phyloP scores from a whole-genome alignment of 2,888 invertebrate genomes.

The Plemyria rubiginata region DNA sequence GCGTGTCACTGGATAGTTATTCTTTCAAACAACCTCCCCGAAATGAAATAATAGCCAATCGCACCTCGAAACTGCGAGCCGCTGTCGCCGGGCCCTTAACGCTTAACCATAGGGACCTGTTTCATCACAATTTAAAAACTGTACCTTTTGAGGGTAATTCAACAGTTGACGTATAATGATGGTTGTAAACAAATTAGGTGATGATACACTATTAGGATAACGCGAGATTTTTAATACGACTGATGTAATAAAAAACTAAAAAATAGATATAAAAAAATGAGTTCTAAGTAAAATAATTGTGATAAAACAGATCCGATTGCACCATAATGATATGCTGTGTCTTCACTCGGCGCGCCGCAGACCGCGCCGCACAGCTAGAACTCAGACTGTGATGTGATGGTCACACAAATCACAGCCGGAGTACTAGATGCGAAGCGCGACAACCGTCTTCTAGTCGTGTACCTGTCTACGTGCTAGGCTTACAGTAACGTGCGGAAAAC shows the following conservation, averaged over 20 bases:
- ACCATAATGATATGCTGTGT: conserved; percentile 38
- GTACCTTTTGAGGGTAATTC: too few species aligned
- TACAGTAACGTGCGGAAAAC: conserved; percentile 19
- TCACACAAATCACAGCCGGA: conserved; percentile 93
- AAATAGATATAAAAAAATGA: too few species aligned
- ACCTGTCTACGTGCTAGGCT: conserved; percentile 28
- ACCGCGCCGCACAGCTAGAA: conserved; percentile 91
- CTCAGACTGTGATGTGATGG: conserved; percentile 97
- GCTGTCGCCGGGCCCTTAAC: too few species aligned
- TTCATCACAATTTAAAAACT: conserved; percentile 21
- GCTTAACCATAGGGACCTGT: conserved; percentile 58
- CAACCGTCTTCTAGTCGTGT: conserved; percentile 34
- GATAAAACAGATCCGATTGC: conserved; percentile 28
- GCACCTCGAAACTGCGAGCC: too few species aligned
- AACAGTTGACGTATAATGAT: too few species aligned
- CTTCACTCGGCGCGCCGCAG: conserved; percentile 38
- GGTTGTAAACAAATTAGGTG: too few species aligned
- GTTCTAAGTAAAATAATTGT: background rate
- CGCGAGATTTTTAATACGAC: too few species aligned
- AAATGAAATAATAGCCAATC: too few species aligned
- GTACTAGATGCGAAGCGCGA: conserved; percentile 86
- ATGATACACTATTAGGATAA: too few species aligned
- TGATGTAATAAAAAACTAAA: too few species aligned
- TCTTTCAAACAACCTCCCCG: too few species aligned
- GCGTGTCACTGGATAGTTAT: too few species aligned